phyloP scores from a whole-genome alignment of 2,113 vertebrate genomes.

The Macaca mulatta region DNA sequence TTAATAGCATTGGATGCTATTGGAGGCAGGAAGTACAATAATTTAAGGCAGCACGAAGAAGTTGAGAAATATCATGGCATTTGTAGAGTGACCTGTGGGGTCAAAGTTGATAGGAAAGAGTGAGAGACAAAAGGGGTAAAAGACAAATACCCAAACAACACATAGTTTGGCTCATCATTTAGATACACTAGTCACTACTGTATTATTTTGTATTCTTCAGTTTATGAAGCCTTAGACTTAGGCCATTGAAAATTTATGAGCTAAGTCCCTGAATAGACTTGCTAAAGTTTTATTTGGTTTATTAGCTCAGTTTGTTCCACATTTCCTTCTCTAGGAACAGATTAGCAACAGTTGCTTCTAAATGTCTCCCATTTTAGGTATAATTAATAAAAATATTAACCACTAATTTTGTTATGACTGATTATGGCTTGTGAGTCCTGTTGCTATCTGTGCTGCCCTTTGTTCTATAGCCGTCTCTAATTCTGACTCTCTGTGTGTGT shows the following conservation, averaged over 20 bases:
- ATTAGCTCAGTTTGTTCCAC: not conserved
- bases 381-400: not conserved
- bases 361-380: not conserved
- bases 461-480: not conserved
- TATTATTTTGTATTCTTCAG: not conserved
- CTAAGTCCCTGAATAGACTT: not conserved
- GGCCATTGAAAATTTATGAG: not conserved
- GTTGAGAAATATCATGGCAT: not conserved
- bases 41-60: not conserved
- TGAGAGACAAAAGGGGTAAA: not conserved
- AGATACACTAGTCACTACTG: not conserved
- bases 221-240: not conserved
- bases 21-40: not conserved
- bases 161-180: not conserved
- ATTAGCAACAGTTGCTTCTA: not conserved
- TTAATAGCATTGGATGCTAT: not conserved
- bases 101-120: not conserved
- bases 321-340: not conserved
- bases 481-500: fast-evolving
- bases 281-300: not conserved
- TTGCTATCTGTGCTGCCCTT: not conserved
- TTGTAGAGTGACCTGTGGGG: not conserved
- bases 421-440: not conserved
- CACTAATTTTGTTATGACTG: not conserved
- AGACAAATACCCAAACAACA: not conserved